Percentiles rank a stretch among this genome's conserved stretches.
Evolutionary conservation across 2,113 vertebrate species (phyloP).

Genomic region (Atherinomorus stipes): DNA sequence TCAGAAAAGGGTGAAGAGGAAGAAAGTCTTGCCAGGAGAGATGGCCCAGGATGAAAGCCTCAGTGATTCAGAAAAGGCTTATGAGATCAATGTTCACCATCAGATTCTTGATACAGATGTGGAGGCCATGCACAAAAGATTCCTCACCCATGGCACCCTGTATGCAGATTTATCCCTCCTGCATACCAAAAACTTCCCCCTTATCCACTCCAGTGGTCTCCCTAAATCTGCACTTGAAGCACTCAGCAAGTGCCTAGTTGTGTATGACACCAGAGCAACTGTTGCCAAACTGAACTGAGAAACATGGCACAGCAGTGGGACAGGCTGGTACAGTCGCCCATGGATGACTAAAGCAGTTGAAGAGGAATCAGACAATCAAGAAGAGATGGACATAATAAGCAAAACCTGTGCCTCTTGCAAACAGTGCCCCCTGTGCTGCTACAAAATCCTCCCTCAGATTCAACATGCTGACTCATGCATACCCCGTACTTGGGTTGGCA

Average conservation of each 20-base stretch:
- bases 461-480: not conserved
- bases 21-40: slow-evolving; percentile 11
- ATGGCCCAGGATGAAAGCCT: slow-evolving; percentile 1
- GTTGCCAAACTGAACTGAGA: not conserved
- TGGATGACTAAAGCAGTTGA: slow-evolving; percentile 1
- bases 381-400: not conserved
- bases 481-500: not conserved
- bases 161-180: slow-evolving; percentile 5
- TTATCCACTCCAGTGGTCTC: slow-evolving; percentile 1
- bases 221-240: slow-evolving; percentile 1
- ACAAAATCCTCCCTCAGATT: slow-evolving; percentile 10
- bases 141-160: not conserved
- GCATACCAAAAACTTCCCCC: slow-evolving; percentile 2
- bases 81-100: not conserved
- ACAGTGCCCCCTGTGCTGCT: not conserved
- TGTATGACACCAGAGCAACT: not conserved
- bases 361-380: not conserved
- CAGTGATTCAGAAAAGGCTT: not conserved
- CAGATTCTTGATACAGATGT: not conserved
- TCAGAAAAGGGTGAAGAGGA: slow-evolving; percentile 3
- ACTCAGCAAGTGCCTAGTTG: slow-evolving; percentile 5
- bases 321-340: not conserved
- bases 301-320: slow-evolving; percentile 4
- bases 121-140: slow-evolving; percentile 3
- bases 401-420: not conserved